Evolutionary conservation across 2,113 vertebrate species (phyloP), one percentile per base, ranked within the genome.

Genomic region (Prunella fulvescens): DNA sequence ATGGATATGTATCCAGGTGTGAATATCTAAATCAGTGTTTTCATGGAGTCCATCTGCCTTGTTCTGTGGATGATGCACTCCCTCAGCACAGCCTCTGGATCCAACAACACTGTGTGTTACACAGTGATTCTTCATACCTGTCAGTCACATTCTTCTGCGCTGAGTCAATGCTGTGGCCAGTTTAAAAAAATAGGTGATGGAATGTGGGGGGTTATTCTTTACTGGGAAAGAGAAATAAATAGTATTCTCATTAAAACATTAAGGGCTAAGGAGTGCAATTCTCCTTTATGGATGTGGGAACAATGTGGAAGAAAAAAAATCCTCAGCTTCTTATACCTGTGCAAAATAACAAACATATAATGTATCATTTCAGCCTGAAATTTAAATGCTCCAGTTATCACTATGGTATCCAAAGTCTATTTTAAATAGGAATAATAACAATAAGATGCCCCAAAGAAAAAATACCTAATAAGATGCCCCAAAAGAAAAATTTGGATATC

Each of bases 101-200:
- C 26, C 0, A 0, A 15, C 44, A 42, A 28, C 39, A 9, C 0
- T 25, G 11, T 1, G 0, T 53, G 54, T 33, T 78, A 14, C 7
- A 11, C 40, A 40, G 39, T 58, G 60, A 56, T 71, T 85, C 35
- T 76, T 62, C 51, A 66, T 45, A 81, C 24, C 37, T 65, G 31
- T 19, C 74, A 80, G 66, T 76, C 33, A 33, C 10, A 7, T 80
- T 69, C 74, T 83, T 57, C 61, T 88, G 42, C 65, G 48, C 65
- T 47, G 58, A 76, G 23, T 44, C n/a, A 77, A 4, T 76, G 25
- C 50, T 69, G 22, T n/a, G 67, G 11, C n/a, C n/a, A 84, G 12
- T 66, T 86, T 3, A 25, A 28, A 69, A 53, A 65, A 86, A 28
- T 3, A 8, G 6, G 8, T 4, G 2, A 6, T 74, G 25, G 47